These are phyloP conservation scores for Anhinga rufa DNA, from an alignment of 2,113 vertebrate species.

Conservation along the genomic window DNA sequence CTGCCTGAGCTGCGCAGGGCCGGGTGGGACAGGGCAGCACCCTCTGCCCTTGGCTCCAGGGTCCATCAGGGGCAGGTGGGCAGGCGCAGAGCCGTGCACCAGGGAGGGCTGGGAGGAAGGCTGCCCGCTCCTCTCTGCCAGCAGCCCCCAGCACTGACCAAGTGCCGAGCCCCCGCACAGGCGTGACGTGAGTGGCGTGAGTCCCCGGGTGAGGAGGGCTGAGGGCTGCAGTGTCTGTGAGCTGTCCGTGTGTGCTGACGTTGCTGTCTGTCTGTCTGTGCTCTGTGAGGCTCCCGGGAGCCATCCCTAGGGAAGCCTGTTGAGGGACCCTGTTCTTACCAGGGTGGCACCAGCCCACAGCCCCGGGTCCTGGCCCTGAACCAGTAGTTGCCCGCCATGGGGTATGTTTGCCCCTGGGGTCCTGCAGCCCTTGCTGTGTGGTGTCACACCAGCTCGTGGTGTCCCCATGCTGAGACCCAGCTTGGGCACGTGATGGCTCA, in stretches of 20 bases:
- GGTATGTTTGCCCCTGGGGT: not conserved
- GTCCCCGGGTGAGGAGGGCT: not conserved
- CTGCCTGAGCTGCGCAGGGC: accelerated
- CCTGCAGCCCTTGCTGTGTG: not conserved
- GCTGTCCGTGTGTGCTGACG: not conserved
- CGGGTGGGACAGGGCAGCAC: not conserved
- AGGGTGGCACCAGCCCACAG: not conserved
- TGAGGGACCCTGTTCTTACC: not conserved
- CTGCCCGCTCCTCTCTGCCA: not conserved
- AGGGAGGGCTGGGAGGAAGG: not conserved
- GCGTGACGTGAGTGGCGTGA: accelerated
- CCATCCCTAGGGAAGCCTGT: not conserved
- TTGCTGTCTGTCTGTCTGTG: not conserved
- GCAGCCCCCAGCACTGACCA: accelerated
- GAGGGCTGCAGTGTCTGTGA: not conserved
- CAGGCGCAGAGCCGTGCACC: accelerated
- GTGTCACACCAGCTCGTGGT: not conserved
- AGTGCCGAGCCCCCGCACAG: not conserved
- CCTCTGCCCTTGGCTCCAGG: accelerated
- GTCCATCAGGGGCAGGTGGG: not conserved
- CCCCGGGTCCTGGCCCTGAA: not conserved
- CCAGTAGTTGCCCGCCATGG: accelerated
- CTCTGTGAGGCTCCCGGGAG: not conserved
- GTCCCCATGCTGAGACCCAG: not conserved
- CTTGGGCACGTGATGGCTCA: not conserved